phyloP scores from a whole-genome alignment of 2,797 vertebrate species.

The Rhynchonycteris naso region DNA sequence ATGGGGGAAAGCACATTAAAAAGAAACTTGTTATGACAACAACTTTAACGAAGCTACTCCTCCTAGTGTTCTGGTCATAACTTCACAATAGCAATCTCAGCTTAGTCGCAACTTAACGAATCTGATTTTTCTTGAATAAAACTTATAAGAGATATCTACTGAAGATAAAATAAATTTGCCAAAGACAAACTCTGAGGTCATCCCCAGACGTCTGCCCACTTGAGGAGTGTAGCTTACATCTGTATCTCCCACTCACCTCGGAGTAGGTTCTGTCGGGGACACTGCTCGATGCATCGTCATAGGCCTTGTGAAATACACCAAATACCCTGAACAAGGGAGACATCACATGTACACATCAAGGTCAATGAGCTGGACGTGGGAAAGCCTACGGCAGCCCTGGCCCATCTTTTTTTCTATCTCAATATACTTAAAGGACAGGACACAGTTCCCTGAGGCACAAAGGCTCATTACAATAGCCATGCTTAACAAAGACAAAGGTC shows the following conservation, averaged over 20 bases:
- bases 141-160: background rate
- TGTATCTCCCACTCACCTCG: conserved; percentile 88
- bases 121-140: background rate
- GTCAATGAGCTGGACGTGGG: background rate
- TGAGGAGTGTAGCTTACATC: background rate
- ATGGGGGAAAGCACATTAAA: background rate
- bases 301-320: conserved; percentile 97
- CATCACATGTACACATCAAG: background rate
- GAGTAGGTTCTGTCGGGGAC: conserved; percentile 95
- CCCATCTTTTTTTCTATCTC: background rate
- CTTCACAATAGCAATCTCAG: background rate
- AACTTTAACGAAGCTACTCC: conserved; percentile 19
- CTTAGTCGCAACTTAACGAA: conserved; percentile 2
- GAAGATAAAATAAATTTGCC: background rate
- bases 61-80: background rate
- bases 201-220: background rate
- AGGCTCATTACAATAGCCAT: background rate
- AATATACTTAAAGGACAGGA: background rate
- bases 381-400: background rate
- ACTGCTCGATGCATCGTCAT: conserved; percentile 96
- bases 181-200: background rate
- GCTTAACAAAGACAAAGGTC: background rate
- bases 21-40: conserved; percentile 23
- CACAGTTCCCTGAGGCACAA: background rate
- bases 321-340: conserved; percentile 86